These are phyloP conservation scores for Thecocarcelia acutangulata DNA, from an alignment of 2,888 invertebrate genomes.

Conservation along the genomic window DNA sequence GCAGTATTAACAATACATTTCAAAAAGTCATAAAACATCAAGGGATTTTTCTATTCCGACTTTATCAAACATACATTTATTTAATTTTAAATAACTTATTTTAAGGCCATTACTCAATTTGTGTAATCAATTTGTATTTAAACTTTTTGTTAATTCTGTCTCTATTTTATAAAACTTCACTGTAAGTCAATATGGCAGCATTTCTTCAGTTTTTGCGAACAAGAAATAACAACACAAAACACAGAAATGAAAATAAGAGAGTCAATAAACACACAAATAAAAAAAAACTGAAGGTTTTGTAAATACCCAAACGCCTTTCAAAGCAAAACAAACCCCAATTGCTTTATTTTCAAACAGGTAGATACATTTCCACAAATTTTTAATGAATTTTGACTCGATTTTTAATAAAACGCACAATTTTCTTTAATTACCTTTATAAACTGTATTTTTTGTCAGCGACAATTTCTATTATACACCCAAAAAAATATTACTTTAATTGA, in stretches of 20 bases:
- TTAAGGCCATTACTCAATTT: too few relatives aligned
- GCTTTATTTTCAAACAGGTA: slow-evolving; percentile 38
- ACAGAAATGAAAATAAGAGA: slow-evolving; percentile 16
- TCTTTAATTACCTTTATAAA: slow-evolving; percentile 6
- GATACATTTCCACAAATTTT: slow-evolving; percentile 17
- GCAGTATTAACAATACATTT: too few relatives aligned
- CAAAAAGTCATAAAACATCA: too few relatives aligned
- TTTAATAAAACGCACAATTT: not conserved
- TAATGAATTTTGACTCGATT: not conserved
- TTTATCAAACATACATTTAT: too few relatives aligned
- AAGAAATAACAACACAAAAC: slow-evolving; percentile 56
- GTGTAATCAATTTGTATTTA: too few relatives aligned
- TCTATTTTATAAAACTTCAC: too few relatives aligned
- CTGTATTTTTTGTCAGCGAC: slow-evolving; percentile 10
- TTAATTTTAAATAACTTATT: too few relatives aligned
- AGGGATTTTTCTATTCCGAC: too few relatives aligned
- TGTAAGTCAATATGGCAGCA: slow-evolving; percentile 14
- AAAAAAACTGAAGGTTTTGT: slow-evolving; percentile 5
- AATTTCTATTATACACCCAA: not conserved
- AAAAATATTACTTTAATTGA: not conserved
- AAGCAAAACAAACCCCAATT: slow-evolving; percentile 28
- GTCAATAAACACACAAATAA: not conserved
- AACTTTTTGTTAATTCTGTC: too few relatives aligned
- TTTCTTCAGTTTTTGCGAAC: slow-evolving; percentile 20
- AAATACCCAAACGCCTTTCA: not conserved